Percentiles rank a stretch among this genome's conserved stretches.
Evolutionary conservation across 2,113 vertebrate genomes (phyloP).

Genomic region (Hystrix brachyura): DNA sequence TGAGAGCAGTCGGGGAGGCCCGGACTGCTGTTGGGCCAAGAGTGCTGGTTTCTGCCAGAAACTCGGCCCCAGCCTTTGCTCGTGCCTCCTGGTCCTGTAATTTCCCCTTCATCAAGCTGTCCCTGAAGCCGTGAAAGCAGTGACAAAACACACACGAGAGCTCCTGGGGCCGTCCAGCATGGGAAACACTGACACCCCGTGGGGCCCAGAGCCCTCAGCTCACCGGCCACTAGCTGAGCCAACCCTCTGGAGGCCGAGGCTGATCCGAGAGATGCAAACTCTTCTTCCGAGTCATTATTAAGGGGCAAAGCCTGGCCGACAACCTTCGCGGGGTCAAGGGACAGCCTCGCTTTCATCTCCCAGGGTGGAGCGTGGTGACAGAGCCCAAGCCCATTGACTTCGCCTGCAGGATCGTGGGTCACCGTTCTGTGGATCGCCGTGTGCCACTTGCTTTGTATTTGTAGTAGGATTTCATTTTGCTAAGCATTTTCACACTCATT

Average conservation of each 20-base stretch:
- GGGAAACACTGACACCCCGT: not conserved
- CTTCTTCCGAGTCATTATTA: no score
- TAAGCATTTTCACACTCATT: not conserved
- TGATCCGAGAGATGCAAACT: not conserved
- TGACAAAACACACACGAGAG: not conserved
- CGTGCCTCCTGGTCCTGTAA: not conserved
- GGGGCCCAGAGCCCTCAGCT: not conserved
- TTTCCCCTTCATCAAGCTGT: not conserved
- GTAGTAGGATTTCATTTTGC: not conserved
- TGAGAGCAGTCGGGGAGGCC: not conserved
- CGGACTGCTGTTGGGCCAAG: not conserved
- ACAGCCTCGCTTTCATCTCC: not conserved
- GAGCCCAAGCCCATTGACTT: not conserved
- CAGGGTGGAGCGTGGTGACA: not conserved
- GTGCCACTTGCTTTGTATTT: not conserved
- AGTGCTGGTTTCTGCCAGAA: not conserved
- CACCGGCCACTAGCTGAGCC: not conserved
- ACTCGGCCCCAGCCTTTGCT: not conserved
- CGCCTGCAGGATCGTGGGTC: accelerated
- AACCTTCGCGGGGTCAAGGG: not conserved
- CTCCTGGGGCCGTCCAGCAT: not conserved
- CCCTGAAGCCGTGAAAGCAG: not conserved
- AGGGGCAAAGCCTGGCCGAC: not conserved
- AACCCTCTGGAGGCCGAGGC: no score
- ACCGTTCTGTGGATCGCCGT: not conserved